Evolutionary conservation across 2,888 invertebrate genomes (phyloP), one percentile per base, ranked within the genome.

Genomic region (Trissoscelio sp.): DNA sequence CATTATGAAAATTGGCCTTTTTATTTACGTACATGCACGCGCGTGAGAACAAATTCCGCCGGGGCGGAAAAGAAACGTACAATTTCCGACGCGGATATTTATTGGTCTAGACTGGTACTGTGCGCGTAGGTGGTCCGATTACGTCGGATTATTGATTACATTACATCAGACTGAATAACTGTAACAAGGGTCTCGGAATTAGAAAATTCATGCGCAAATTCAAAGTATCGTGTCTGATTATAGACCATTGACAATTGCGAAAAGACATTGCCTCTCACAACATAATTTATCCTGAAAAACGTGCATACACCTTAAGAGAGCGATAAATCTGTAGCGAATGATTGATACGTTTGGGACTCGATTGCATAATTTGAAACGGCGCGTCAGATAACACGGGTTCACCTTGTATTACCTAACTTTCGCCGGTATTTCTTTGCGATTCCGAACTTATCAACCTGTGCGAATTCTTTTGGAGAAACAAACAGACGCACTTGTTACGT

Each of bases 401-500:
- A n/a, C n/a, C n/a, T 11, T 7, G 24, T 4, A 7, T 70, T 58
- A 37, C 58, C n/a, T 20, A 58, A 70, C 58, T 70, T 58, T 70
- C 58, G 24, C 46, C 20, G 24, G 9, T 11, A 34, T 11, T 34
- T 34, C 34, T 11, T 9, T 62, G 12, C 28, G 18, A 39, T 22
- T 51, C 31, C 58, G 46, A n/a, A 46, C 34, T 14, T 39, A 28
- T 42, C 31, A 37, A 9, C 64, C 34, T 34, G 48, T 12, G 34
- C 20, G 48, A 22, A 53, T 31, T 31, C 20, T 12, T 16, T 28
- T 7, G n/a, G 12, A 18, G 58, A 20, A 73, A 46, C 55, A 66
- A 66, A 66, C 74, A 64, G 34, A 66, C 58, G 58, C 79, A 79
- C 66, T 70, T 79, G 79, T 51, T 72, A 31, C 58, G 28, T 42